Evolutionary conservation across 2,113 vertebrate genomes (phyloP).

Genomic region (Strigops habroptila): DNA sequence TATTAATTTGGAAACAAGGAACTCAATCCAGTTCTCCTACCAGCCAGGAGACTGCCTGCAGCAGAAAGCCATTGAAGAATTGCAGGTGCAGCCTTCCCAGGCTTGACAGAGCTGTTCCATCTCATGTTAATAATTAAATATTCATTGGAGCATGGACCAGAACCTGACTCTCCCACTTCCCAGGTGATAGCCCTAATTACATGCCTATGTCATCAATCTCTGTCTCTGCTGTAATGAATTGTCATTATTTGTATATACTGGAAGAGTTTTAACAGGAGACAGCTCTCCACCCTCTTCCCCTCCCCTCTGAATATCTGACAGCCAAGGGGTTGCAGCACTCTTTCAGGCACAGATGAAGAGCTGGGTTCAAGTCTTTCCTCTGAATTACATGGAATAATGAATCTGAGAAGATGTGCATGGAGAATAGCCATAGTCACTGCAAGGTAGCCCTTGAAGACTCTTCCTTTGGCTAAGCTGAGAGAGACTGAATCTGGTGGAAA

Average conservation of each 20-base stretch:
- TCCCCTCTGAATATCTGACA: neutral
- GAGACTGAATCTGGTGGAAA: neutral
- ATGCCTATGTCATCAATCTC: conserved; percentile 60
- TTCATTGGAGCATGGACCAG: conserved; percentile 60
- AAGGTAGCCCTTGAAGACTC: neutral
- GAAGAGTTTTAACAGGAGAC: conserved; percentile 36
- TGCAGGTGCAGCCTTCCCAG: conserved; percentile 46
- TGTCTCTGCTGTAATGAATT: conserved; percentile 61
- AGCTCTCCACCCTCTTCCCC: neutral
- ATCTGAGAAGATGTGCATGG: neutral
- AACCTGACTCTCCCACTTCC: conserved; percentile 60
- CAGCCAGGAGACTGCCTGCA: neutral
- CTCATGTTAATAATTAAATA: conserved; percentile 69
- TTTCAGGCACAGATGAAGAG: neutral
- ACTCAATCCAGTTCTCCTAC: neutral
- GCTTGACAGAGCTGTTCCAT: conserved; percentile 56
- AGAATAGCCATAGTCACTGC: neutral
- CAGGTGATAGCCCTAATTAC: conserved; percentile 64
- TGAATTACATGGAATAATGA: neutral
- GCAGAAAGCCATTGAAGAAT: conserved; percentile 27
- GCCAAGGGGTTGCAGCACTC: neutral
- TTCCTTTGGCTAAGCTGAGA: neutral
- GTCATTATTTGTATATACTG: conserved; percentile 54
- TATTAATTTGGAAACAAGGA: neutral
- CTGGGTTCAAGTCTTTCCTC: neutral